Evolutionary conservation across 1,140 invertebrate genomes (phyloP).

Genomic region (Zaprionus taronus): DNA sequence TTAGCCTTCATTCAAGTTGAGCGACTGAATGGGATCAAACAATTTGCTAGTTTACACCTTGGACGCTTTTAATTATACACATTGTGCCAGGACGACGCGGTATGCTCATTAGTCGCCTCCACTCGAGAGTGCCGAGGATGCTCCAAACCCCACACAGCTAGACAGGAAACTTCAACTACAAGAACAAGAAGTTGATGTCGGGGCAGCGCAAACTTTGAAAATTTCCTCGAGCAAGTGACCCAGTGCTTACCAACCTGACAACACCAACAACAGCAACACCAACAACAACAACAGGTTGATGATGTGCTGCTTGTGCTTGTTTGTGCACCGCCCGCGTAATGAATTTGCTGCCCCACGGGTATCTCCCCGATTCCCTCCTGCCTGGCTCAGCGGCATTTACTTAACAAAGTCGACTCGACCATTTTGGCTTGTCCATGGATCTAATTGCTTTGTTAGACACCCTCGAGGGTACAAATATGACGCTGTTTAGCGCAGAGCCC

Average conservation of each 20-base stretch:
- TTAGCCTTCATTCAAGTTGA: constrained; percentile 28
- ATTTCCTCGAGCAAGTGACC: constrained; percentile 71
- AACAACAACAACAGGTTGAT: constrained; percentile 25
- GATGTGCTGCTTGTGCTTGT: constrained; percentile 17
- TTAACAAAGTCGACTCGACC: constrained; percentile 59
- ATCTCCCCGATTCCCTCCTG: background rate
- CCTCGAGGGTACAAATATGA: constrained; percentile 68
- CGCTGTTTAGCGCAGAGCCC: constrained; percentile 34
- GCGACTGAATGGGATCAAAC: constrained; percentile 75
- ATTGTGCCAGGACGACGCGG: constrained; percentile 59
- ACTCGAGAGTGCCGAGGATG: constrained; percentile 5
- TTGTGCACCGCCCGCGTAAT: constrained; percentile 55
- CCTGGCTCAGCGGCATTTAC: constrained; percentile 34
- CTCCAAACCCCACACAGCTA: constrained; percentile 8
- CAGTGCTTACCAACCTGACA: constrained; percentile 50
- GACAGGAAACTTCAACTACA: constrained; percentile 46
- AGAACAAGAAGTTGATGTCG: constrained; percentile 57
- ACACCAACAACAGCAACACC: constrained; percentile 20
- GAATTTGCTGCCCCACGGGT: constrained; percentile 64
- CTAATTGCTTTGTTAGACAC: constrained; percentile 81
- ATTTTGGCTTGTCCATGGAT: constrained; percentile 66
- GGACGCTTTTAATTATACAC: constrained; percentile 81
- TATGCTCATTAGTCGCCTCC: constrained; percentile 60
- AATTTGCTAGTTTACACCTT: constrained; percentile 82
- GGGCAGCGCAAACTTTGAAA: constrained; percentile 61